Percentiles rank a stretch among this genome's conserved stretches.
Evolutionary conservation across 92 coral and sea anemone species (phyloP).

Genomic region (Paramuricea clavata): DNA sequence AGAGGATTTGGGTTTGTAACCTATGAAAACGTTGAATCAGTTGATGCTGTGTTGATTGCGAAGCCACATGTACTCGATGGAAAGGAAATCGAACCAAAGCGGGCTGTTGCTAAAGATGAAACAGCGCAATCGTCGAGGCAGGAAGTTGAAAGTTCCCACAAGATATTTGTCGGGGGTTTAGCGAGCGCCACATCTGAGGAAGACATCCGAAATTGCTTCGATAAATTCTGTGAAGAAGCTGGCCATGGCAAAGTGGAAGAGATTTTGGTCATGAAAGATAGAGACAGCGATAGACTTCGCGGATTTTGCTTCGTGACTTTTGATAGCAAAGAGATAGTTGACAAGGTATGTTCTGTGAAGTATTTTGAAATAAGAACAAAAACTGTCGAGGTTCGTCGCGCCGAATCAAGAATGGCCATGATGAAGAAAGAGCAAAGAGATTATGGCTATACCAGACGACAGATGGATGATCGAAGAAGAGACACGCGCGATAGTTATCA

Average conservation of each 20-base stretch:
- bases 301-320: slow-evolving; percentile 96
- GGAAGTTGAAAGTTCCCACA: slow-evolving; percentile 73
- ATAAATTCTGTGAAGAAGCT: slow-evolving; percentile 72
- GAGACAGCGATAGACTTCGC: slow-evolving; percentile 85
- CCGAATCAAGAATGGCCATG: slow-evolving; percentile 89
- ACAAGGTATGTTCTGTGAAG: slow-evolving; percentile 82
- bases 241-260: slow-evolving; percentile 90
- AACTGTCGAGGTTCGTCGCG: slow-evolving; percentile 94
- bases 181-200: slow-evolving; percentile 95
- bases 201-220: slow-evolving; percentile 87
- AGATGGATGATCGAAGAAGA: slow-evolving; percentile 10
- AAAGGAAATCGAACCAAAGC: slow-evolving; percentile 96
- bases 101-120: slow-evolving; percentile 94
- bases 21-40: slow-evolving; percentile 80
- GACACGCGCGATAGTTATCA: background rate
- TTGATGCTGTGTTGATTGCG: slow-evolving; percentile 82
- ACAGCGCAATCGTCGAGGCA: slow-evolving; percentile 68
- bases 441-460: slow-evolving; percentile 28
- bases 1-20: slow-evolving; percentile 99
- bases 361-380: slow-evolving; percentile 94
- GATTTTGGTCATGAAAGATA: slow-evolving; percentile 85
- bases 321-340: slow-evolving; percentile 90
- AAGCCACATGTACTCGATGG: slow-evolving; percentile 85
- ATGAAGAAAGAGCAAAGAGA: slow-evolving; percentile 86
- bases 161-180: slow-evolving; percentile 94